Conservation (phyloP, 2,888 invertebrate species). For the Deilephila elpenor region DNA sequence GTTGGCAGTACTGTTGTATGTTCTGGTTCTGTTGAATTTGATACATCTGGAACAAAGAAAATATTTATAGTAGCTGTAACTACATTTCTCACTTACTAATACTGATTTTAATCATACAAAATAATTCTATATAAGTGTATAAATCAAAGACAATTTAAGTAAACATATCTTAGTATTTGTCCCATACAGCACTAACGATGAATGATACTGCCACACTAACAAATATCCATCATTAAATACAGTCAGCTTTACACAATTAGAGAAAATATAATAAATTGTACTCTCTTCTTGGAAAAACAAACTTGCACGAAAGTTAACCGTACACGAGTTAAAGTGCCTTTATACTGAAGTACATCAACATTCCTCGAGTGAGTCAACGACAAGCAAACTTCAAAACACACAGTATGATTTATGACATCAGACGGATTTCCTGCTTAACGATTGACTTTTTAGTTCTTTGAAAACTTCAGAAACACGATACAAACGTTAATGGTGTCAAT, state of each 20-base stretch:
- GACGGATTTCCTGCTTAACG: conserved; percentile 27
- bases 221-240: not conserved
- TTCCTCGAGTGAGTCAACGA: conserved; percentile 18
- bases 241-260: conserved; percentile 5
- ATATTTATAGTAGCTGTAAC: not conserved
- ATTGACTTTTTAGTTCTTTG: conserved; percentile 22
- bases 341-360: conserved; percentile 1
- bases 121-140: not conserved
- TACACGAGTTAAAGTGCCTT: not conserved
- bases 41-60: conserved; percentile 69
- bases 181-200: not conserved
- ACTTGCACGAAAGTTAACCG: not conserved
- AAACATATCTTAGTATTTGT: not conserved
- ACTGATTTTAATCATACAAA: not conserved
- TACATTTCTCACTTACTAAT: not conserved
- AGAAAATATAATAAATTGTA: not conserved
- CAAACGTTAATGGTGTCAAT: conserved; percentile 57
- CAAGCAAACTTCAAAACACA: conserved; percentile 17
- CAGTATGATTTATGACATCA: conserved; percentile 25
- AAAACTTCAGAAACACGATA: conserved; percentile 54
- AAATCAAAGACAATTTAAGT: not conserved
- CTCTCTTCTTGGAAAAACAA: conserved; percentile 11
- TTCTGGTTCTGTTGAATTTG: conserved; percentile 70
- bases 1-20: conserved; percentile 65
- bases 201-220: not conserved